A percentile compares a stretch with the other conserved stretches of the same genome.
phyloP scores from a whole-genome alignment of 2,888 invertebrate species.

The Pecten maximus region DNA sequence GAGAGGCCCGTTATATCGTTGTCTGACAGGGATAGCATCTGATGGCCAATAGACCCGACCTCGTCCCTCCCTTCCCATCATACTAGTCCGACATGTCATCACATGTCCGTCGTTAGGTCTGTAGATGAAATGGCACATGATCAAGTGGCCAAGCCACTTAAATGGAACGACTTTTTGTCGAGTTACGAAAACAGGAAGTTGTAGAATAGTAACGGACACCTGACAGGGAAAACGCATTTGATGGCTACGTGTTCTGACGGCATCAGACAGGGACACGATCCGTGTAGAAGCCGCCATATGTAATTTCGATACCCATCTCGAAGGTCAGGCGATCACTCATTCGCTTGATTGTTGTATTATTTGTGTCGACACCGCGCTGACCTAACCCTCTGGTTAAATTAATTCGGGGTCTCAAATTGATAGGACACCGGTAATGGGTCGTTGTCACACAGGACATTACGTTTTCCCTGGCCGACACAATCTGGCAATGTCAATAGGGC shows the following conservation, averaged over 20 bases:
- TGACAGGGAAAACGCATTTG: slow-evolving; percentile 27
- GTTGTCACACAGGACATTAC: background rate
- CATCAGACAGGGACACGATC: background rate
- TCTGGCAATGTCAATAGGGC: no score
- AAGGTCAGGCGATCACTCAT: background rate
- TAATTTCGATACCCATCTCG: slow-evolving; percentile 1
- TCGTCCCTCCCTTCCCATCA: background rate
- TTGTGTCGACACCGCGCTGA: background rate
- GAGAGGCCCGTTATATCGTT: background rate
- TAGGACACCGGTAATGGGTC: background rate
- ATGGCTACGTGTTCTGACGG: background rate
- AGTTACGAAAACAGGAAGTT: slow-evolving; percentile 26
- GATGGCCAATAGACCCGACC: background rate
- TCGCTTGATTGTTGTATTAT: background rate
- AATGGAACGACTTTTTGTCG: background rate
- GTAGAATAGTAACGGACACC: background rate
- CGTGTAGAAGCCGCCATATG: background rate
- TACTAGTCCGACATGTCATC: background rate
- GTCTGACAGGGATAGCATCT: background rate
- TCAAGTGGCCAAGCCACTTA: background rate
- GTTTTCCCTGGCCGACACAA: background rate
- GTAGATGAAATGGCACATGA: background rate
- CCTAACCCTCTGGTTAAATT: background rate
- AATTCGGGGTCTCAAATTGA: background rate
- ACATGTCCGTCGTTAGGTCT: background rate